phyloP scores from a whole-genome alignment of 2,797 vertebrate species.

The Paguma larvata region DNA sequence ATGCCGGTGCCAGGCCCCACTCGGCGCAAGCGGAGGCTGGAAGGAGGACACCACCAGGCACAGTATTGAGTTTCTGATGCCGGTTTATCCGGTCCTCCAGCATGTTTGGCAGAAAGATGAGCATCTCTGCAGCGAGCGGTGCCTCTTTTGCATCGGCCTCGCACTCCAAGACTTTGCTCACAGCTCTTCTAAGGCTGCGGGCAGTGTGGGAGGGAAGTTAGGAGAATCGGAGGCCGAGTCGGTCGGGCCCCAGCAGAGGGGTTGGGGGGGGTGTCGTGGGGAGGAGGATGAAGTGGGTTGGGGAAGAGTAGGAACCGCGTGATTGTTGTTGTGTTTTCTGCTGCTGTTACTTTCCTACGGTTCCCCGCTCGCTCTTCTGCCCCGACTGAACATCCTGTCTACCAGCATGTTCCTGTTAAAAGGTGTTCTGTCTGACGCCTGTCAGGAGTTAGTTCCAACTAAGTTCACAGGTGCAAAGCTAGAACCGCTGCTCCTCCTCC shows the following conservation, averaged over 20 bases:
- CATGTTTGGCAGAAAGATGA: not conserved
- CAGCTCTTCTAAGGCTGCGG: not conserved
- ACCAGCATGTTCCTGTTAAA: not conserved
- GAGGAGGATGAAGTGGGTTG: too few relatives aligned
- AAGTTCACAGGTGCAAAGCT: constrained; percentile 59
- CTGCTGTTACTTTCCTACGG: not conserved
- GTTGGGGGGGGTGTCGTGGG: fast-evolving
- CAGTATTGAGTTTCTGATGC: constrained; percentile 3
- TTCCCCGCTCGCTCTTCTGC: not conserved
- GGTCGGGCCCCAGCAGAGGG: fast-evolving
- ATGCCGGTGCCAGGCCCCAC: not conserved
- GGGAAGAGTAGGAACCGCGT: not conserved
- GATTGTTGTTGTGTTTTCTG: not conserved
- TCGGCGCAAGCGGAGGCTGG: not conserved
- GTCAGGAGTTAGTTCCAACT: constrained; percentile 68
- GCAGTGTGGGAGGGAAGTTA: not conserved
- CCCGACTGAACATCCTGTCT: not conserved
- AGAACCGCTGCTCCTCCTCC: not conserved
- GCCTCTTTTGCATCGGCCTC: not conserved
- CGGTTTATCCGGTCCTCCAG: not conserved
- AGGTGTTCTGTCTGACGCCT: not conserved
- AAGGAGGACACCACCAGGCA: not conserved
- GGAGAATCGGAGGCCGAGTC: fast-evolving
- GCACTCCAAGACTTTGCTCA: not conserved
- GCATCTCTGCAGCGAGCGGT: not conserved